These are phyloP conservation scores for Speoplatyrhinus poulsoni DNA, from an alignment of 2,113 vertebrate species.

Conservation along the genomic window DNA sequence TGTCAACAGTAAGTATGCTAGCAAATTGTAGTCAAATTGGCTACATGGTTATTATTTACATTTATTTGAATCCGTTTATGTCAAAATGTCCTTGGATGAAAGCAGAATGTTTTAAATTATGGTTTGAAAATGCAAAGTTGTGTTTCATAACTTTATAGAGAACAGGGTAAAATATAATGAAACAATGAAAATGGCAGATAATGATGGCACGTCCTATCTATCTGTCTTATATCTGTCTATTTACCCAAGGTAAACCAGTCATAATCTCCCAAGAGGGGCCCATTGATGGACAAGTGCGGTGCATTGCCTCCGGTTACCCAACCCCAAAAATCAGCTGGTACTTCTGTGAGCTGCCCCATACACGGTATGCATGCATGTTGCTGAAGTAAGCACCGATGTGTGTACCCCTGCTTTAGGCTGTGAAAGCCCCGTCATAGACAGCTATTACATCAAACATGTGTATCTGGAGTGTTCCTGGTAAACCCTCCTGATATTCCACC, in stretches of 20 bases:
- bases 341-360: constrained; percentile 85
- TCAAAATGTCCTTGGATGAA: no score
- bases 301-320: constrained; percentile 88
- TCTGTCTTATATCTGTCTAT: constrained; percentile 16
- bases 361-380: constrained; percentile 73
- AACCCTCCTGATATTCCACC: background rate
- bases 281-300: constrained; percentile 86
- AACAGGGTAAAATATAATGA: no score
- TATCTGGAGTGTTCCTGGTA: no score
- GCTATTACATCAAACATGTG: no score
- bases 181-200: no score
- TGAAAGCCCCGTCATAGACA: no score
- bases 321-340: constrained; percentile 92
- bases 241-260: constrained; percentile 85
- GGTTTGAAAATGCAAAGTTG: no score
- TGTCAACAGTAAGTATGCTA: constrained; percentile 86
- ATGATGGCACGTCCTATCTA: background rate
- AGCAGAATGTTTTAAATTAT: no score
- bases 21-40: background rate
- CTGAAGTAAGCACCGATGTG: no score
- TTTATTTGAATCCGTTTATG: no score
- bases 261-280: constrained; percentile 87
- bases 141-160: no score
- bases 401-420: no score
- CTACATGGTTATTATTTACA: background rate